Evolutionary conservation across 2,113 vertebrate genomes (phyloP).

Genomic region (Aptenodytes forsteri): DNA sequence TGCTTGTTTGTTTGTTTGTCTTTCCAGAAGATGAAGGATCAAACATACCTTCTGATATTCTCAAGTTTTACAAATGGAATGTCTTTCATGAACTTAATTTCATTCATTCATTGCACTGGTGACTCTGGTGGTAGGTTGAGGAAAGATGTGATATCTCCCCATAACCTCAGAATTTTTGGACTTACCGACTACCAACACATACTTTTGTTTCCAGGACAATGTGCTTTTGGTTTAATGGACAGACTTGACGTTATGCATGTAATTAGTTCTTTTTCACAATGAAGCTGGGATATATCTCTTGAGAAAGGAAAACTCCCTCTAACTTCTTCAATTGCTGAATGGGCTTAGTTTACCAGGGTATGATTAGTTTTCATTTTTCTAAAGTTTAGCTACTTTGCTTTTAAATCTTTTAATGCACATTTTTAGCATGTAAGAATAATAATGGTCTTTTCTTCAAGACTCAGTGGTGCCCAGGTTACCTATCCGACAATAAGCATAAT

Average conservation of each 20-base stretch:
- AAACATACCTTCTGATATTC: background rate
- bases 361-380: background rate
- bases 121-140: fast-evolving
- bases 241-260: background rate
- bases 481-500: background rate
- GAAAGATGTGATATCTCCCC: background rate
- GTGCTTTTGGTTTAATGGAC: background rate
- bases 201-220: background rate
- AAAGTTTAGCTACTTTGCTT: background rate
- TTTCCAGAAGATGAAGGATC: background rate
- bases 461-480: background rate
- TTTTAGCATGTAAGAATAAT: background rate
- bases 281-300: background rate
- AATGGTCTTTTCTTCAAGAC: background rate
- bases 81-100: background rate
- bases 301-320: background rate
- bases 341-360: background rate
- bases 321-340: background rate
- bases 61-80: background rate
- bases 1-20: background rate
- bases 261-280: background rate
- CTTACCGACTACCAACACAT: background rate
- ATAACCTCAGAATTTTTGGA: background rate
- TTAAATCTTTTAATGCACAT: background rate
- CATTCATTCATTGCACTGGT: background rate